Evolutionary conservation across 2,113 vertebrate genomes (phyloP).

Genomic region (Mesitornis unicolor): DNA sequence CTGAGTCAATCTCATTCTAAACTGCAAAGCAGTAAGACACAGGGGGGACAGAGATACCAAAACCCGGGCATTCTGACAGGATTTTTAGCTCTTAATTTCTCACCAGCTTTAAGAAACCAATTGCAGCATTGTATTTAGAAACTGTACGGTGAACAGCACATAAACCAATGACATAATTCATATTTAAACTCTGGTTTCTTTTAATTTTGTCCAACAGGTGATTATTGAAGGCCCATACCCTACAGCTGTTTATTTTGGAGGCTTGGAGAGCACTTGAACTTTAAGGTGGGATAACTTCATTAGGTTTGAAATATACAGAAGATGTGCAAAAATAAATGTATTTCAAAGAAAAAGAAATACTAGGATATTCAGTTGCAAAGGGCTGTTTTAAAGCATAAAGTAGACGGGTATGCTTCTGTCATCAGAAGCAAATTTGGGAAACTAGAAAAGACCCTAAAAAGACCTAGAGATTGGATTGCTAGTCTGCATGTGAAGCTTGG

Average conservation of each 20-base stretch:
- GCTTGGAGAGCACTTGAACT: background rate
- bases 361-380: background rate
- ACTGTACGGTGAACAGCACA: background rate
- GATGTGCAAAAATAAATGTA: background rate
- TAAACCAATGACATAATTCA: background rate
- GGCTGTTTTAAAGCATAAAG: background rate
- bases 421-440: background rate
- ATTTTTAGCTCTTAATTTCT: background rate
- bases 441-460: background rate
- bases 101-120: background rate
- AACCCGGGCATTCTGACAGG: background rate
- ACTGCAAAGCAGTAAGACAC: rapidly evolving
- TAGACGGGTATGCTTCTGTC: background rate
- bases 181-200: background rate
- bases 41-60: background rate
- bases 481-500: background rate
- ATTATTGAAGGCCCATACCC: background rate
- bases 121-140: background rate
- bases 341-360: background rate
- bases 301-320: background rate
- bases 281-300: background rate
- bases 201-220: background rate
- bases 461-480: background rate
- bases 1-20: background rate
- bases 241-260: background rate